phyloP scores from a whole-genome alignment of 2,888 invertebrate genomes.

The Alviniconcha strummeri region DNA sequence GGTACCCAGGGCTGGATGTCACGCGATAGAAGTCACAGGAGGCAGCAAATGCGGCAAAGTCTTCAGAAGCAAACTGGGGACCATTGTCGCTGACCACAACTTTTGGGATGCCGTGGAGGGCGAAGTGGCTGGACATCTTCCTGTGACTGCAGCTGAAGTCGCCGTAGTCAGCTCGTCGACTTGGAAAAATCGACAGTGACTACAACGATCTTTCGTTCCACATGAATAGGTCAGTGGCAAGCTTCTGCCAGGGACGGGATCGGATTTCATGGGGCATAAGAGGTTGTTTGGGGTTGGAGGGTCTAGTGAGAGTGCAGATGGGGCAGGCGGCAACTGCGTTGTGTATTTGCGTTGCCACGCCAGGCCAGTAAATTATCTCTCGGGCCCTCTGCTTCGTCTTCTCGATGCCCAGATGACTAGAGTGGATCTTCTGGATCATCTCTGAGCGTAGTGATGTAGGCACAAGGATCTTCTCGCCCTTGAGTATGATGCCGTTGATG shows the following conservation, averaged over 20 bases:
- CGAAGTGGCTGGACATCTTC: constrained; percentile 22
- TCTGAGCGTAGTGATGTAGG: background rate
- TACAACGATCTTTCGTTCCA: constrained; percentile 1
- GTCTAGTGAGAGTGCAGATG: background rate
- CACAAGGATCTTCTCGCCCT: background rate
- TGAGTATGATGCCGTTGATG: background rate
- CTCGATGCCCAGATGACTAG: constrained; percentile 19
- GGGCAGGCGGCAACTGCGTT: background rate
- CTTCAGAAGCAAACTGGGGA: constrained; percentile 8
- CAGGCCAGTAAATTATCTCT: constrained; percentile 13
- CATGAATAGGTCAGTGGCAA: constrained; percentile 1
- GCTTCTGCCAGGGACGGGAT: background rate
- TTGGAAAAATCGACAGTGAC: background rate
- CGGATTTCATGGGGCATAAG: constrained; percentile 6
- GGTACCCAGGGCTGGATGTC: constrained; percentile 32
- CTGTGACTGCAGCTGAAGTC: background rate
- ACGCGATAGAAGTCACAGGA: constrained; percentile 44
- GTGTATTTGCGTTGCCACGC: background rate
- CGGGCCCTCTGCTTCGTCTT: constrained; percentile 19
- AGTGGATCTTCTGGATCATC: background rate
- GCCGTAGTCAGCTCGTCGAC: background rate
- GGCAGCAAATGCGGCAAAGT: constrained; percentile 9
- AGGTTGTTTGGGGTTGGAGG: constrained; percentile 11
- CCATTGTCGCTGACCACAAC: constrained; percentile 10
- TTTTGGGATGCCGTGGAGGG: constrained; percentile 24